Base-by-base conservation (phyloP, 64 coral and sea anemone genomes). In the Stichodactyla mertensii region DNA sequence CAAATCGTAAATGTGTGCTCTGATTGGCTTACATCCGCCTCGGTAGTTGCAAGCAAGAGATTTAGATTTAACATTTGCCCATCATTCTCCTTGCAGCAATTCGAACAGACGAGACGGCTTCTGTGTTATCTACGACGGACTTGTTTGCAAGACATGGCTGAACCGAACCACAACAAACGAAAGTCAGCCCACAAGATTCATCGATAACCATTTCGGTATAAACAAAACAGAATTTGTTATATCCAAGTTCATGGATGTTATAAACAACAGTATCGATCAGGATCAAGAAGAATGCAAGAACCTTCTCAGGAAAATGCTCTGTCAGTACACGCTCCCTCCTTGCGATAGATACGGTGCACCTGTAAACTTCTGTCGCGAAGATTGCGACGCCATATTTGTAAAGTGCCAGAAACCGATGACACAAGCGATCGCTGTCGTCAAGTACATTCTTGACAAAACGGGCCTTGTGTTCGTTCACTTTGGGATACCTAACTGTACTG, bases 351-450 rank as follows among this genome's bases (percentile, higher is more conserved):
- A 83, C 36, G 89, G 86, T 7, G 28, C 11, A 13, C 91, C 66
- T 0, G 84, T 20, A 16, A 52, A 19, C 5, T 88, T 77, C 80
- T 97, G 94, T n/a, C 79, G 91, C 11, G 94, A 88, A 83, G 94
- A 97, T 20, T 97, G 94, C 23, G 94, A 97, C 23, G 94, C 66
- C 2, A 51, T 97, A 31, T 97, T 97, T 51, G 4, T 52, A 4
- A 22, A 77, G 18, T 97, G 94, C 54, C 57, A 90, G 8, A 60
- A 67, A 4, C 87, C 91, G 7, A 84, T 97, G 80, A 87, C 79
- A 27, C 87, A 96, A 26, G 62, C 93, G 8, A 77, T 96, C 45
- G 94, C 90, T 2, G 94, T 90, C 0, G 94, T 88, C 14, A 93
- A 96, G 14, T 96, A 87, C 22, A 82, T 96, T 51, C 82, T 82